Evolutionary conservation across 1,140 invertebrate species (phyloP), one percentile per base, ranked within the genome.

Genomic region (Globodera rostochiensis): DNA sequence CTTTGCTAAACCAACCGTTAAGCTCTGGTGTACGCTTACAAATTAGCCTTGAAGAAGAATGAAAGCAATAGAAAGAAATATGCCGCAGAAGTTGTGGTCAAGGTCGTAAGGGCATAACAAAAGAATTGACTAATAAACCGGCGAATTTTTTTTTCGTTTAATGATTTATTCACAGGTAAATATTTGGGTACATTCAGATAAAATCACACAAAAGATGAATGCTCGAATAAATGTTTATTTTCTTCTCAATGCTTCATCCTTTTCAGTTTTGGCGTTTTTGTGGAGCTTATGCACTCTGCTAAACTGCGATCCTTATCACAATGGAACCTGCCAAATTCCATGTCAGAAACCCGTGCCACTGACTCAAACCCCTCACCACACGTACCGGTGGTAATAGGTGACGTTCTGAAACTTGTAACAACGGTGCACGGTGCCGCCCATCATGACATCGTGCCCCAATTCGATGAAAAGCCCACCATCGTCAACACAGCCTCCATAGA

Each of bases 321-420:
- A 45, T 19, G 36, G 19, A 71, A 71, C 13, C 69, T 71, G 69
- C 6, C 36, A 25, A 71, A 71, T 0, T n/a, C 8, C 13, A 45
- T 71, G 21, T 47, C 11, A 47, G 8, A 70, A 11, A 9, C 19
- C 9, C 9, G 6, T 21, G 67, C 67, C 19, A 25, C 8, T 73
- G 45, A 47, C 19, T 66, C 2, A 11, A 11, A 64, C 11, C 6
- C 73, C 13, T 15, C 15, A 64, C 11, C 6, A 19, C 73, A 21
- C 50, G 21, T 66, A 90, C 89, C 87, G 82, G 71, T 89, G 88
- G 76, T 89, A 89, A 76, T 89, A 89, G 19, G 88, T 87, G 15
- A 85, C 88, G 67, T 84, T 87, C 49, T 90, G 84, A 53, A 86
- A 70, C 75, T 81, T 80, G 79, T 90, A 90, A 50, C 88, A 89